Evolutionary conservation across 2,797 vertebrate genomes (phyloP), one percentile per base, ranked within the genome.

Genomic region (Anguilla obscura): DNA sequence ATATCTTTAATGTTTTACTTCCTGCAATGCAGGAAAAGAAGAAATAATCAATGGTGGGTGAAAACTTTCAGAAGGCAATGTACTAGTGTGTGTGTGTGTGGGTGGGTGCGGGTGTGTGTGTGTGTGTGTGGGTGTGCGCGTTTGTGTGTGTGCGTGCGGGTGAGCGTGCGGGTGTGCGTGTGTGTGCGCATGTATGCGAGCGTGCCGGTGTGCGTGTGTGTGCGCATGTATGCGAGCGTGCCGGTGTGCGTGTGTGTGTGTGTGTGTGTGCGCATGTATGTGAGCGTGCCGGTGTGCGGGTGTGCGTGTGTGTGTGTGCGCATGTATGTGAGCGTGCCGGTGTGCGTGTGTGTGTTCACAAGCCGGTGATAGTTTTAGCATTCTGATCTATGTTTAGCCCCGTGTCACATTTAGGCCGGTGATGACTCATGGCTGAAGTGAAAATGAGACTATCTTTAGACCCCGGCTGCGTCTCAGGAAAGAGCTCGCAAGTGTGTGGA

Each of bases 391-490:
- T 86, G 56, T 88, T 88, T 88, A 88, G 85, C 60, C 40, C 76
- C 40, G 88, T 56, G 76, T 86, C 85, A 88, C 56, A 88, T 86
- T 86, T 82, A 69, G 76, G 88, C 74, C 85, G 27, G 1, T 24
- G 71, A 74, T 88, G 88, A 88, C 56, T 88, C 88, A 88, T 69
- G 54, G 74, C 36, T 45, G 58, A 88, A 88, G 88, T 86, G 88
- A 88, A 86, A 88, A 88, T 82, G 86, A 60, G 71, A 66, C 71
- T 86, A 88, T 88, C 86, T 86, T 88, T 82, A 88, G 85, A 76
- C 40, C 30, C 74, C 63, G 52, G 85, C 76, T 88, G 76, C 66
- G 54, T 88, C 88, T 86, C 58, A 83, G 56, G 18, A 88, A 86
- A 60, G 40, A 86, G 50, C 85, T 50, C 9, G 56, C 56, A 50